Evolutionary conservation across 2,797 vertebrate species (phyloP), one percentile per base, ranked within the genome.

Genomic region (Eidolon dupreanum): DNA sequence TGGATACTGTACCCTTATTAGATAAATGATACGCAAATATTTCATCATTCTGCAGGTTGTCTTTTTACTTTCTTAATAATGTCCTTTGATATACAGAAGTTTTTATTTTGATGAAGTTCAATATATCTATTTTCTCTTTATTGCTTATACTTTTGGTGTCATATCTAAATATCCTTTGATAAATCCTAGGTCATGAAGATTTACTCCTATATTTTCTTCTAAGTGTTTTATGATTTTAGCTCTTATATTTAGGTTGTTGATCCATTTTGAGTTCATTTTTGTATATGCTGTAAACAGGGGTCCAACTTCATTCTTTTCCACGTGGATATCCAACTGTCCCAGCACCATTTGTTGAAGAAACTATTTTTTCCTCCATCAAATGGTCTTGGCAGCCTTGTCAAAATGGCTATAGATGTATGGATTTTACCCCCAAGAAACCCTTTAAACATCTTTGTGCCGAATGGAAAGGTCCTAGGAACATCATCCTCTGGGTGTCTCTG

Each of bases 81-180:
- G 31, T 83, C 65, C 20, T 61, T 90, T 83, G 49, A 84, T 63
- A 22, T n/a, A 22, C 15, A 73, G 20, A 66, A 49, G 11, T 38
- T 70, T 93, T 87, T 88, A 88, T n/a, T 84, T 95, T 93, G 11
- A 71, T 17, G 15, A 68, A 73, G 33, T 75, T 7, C 24, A 81
- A 1, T 41, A 79, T 92, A 38, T 51, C 51, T 49, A 24, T 55
- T 81, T 92, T 90, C 22, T 87, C 31, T 59, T 87, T 61, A 33
- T 33, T 51, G 49, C 19, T 79, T 92, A 11, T 46, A 26, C 6
- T 86, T 96, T 95, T 11, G 41, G 8, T 87, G 26, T 77, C 61
- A 24, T 53, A 74, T 49, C n/a, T 88, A 93, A 84, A 65, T 94
- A 87, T 83, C 12, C 6, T 77, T 9, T 82, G 43, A 17, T n/a